Evolutionary conservation across 2,797 vertebrate species (phyloP), one percentile per base, ranked within the genome.

Genomic region (Pogoniulus pusillus): DNA sequence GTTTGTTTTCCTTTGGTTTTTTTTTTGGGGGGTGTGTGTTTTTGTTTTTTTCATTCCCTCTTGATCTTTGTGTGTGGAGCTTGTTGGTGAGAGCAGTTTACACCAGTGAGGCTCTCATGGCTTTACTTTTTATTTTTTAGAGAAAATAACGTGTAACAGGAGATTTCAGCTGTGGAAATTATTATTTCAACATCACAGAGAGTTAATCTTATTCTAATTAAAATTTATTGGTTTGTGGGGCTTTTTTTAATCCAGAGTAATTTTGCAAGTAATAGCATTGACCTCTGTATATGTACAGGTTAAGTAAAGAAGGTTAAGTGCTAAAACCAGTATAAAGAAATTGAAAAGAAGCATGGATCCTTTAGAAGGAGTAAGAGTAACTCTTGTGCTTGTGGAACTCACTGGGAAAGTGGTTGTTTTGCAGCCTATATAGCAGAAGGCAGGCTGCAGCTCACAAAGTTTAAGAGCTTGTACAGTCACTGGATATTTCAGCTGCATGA

Each of bases 281-380:
- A 85, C 73, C n/a, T 81, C 57, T 66, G 19, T 23, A 7, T 58
- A 35, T 27, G 12, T 68, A 39, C 51, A 47, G 37, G 72, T 83
- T 88, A 93, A 93, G 75, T 53, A 81, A 77, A 90, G 78, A 39
- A 66, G 17, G 79, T 68, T 68, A 77, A 87, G 37, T 51, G 20
- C n/a, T 22, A 6, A 80, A 91, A 87, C 29, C 62, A 26, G 20
- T 32, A 24, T 64, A 87, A 85, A 75, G 64, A 82, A 82, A 65
- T 16, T 17, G 47, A 68, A 68, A 68, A 59, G 26, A 24, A 63
- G 9, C 7, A 11, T 19, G 35, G 16, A n/a, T n/a, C 23, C 24
- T 60, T 82, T 60, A 77, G 45, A 66, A 47, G 65, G 41, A 72
- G 79, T 70, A 91, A 64, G 23, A 54, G 9, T 72, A 85, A 70